Percentiles rank a stretch among this genome's conserved stretches.
Evolutionary conservation across 2,797 vertebrate species (phyloP).

Genomic region (Benthosema pterotum): DNA sequence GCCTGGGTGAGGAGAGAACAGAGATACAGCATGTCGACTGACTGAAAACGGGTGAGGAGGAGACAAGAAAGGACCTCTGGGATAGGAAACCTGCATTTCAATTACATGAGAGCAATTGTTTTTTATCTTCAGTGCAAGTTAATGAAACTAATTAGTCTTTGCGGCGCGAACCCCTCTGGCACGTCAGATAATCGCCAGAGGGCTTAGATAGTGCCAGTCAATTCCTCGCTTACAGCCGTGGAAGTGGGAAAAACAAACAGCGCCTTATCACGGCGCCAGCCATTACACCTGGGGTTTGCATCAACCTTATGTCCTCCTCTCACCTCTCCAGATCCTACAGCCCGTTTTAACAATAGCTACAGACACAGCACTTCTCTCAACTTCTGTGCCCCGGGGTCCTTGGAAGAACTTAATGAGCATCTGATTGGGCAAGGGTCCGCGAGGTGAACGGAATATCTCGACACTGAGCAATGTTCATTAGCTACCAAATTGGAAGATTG

Average conservation of each 20-base stretch:
- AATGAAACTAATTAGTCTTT: conserved; percentile 87
- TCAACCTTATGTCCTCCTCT: conserved; percentile 61
- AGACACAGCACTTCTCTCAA: conserved; percentile 25
- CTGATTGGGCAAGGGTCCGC: conserved; percentile 41
- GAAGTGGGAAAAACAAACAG: conserved; percentile 60
- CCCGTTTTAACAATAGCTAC: conserved; percentile 46
- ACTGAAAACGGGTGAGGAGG: conserved; percentile 26
- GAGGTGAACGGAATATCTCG: conserved; percentile 42
- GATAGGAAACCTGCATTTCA: conserved; percentile 79
- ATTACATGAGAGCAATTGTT: conserved; percentile 82
- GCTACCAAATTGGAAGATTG: not conserved
- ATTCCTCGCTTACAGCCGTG: conserved; percentile 71
- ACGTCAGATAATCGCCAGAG: conserved; percentile 77
- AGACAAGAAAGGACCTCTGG: conserved; percentile 37
- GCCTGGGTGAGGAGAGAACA: conserved; percentile 24
- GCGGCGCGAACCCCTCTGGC: conserved; percentile 75
- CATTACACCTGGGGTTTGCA: conserved; percentile 72
- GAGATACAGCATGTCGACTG: not conserved
- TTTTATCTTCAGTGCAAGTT: conserved; percentile 82
- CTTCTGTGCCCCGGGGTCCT: conserved; percentile 17
- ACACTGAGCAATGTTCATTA: not conserved
- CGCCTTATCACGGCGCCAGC: conserved; percentile 65
- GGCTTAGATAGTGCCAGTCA: conserved; percentile 79
- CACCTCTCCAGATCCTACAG: conserved; percentile 58
- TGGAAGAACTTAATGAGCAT: conserved; percentile 46